Conservation (phyloP, 1,140 invertebrate genomes). For the Eurytemora carolleeae region DNA sequence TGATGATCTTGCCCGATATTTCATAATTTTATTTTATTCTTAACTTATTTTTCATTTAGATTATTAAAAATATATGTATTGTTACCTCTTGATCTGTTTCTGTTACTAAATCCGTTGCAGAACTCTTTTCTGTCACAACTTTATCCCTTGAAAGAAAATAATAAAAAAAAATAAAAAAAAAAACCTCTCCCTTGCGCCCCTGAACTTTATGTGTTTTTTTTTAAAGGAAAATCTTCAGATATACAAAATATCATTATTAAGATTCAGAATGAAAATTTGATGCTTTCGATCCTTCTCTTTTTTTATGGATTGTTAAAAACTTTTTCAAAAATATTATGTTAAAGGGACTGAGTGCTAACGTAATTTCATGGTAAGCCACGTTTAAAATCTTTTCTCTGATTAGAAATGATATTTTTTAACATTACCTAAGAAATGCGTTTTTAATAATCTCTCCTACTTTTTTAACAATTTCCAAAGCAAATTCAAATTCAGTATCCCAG, state of each 20-base stretch:
- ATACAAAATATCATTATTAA: neutral
- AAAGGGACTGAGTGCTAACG: neutral
- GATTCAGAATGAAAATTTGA: neutral
- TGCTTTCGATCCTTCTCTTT: neutral
- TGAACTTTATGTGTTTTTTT: too few species aligned
- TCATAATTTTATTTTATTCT: too few species aligned
- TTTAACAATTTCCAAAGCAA: neutral
- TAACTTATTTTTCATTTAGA: too few species aligned
- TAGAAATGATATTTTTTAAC: neutral
- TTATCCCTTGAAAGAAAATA: neutral
- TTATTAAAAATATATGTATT: too few species aligned
- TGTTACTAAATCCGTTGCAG: neutral
- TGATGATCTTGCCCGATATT: too few species aligned
- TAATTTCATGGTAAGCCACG: neutral
- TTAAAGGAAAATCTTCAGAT: neutral
- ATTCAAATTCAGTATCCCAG: neutral
- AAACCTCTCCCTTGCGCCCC: neutral
- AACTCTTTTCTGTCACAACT: neutral
- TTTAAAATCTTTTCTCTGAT: neutral
- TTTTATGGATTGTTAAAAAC: neutral
- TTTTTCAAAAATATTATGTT: neutral
- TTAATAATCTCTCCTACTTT: neutral
- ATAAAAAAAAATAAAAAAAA: neutral
- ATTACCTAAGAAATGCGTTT: neutral
- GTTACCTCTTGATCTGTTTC: neutral